A percentile compares a stretch with the other conserved stretches of the same genome.
Conservation (phyloP, 2,888 invertebrate species). For the Hypomecis atomaria region DNA sequence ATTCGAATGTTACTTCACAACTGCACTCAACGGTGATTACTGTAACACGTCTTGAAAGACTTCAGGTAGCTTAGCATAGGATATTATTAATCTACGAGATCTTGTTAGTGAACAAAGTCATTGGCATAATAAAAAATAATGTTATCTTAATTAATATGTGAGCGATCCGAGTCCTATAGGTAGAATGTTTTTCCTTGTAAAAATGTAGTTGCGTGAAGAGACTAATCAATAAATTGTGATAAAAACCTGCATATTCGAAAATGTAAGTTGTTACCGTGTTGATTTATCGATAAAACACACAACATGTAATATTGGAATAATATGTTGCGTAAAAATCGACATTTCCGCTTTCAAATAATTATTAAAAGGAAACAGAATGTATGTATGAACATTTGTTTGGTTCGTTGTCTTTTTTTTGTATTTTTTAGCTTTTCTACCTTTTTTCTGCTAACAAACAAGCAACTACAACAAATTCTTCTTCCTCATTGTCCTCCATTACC, state of each 20-base stretch:
- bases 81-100: neutral
- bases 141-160: neutral
- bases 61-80: conserved; percentile 1
- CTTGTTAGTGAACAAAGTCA: conserved; percentile 4
- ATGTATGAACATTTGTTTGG: too few relatives aligned
- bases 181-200: neutral
- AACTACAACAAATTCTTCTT: too few relatives aligned
- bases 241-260: neutral
- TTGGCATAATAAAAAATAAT: conserved; percentile 7
- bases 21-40: neutral
- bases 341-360: too few relatives aligned
- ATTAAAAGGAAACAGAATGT: too few relatives aligned
- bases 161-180: neutral
- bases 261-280: neutral
- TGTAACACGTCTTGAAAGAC: conserved; percentile 4
- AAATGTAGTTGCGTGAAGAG: neutral
- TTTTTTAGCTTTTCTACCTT: too few relatives aligned
- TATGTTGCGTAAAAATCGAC: neutral
- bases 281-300: neutral
- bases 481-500: too few relatives aligned
- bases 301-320: neutral
- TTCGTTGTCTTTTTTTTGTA: too few relatives aligned
- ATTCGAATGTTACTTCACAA: conserved; percentile 3
- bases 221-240: neutral
- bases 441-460: too few relatives aligned